A percentile compares a stretch with the other conserved stretches of the same genome.
Evolutionary conservation across 1,140 invertebrate species (phyloP).

Genomic region (Campoletis sonorensis): DNA sequence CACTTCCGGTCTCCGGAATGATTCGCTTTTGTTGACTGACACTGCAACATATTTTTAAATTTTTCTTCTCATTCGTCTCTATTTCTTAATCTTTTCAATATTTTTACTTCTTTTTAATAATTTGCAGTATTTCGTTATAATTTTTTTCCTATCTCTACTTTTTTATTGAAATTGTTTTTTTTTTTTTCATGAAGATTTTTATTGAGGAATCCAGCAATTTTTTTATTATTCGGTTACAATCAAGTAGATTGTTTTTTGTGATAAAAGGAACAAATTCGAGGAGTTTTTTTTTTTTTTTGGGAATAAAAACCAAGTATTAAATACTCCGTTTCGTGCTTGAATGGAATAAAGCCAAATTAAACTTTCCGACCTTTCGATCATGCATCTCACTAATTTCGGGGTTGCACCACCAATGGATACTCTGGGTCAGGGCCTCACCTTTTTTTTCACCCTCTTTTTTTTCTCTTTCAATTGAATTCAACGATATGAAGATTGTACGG

Average conservation of each 20-base stretch:
- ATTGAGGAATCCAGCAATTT: too few species aligned
- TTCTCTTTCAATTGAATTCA: not conserved
- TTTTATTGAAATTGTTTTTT: too few species aligned
- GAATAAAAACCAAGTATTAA: not conserved
- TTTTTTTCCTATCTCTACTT: too few species aligned
- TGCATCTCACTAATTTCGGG: conserved; percentile 47
- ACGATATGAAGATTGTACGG: not conserved
- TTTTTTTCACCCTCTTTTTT: not conserved
- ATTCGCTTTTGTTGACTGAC: not conserved
- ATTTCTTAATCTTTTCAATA: too few species aligned
- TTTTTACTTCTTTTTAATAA: too few species aligned
- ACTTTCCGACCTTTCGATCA: conserved; percentile 45
- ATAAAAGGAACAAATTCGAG: too few species aligned
- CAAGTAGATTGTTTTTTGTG: too few species aligned
- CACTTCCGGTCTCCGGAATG: not conserved
- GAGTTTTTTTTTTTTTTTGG: not conserved
- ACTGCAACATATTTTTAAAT: not conserved
- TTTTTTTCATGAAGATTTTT: too few species aligned
- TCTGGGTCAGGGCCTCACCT: conserved; percentile 55
- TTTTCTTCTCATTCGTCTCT: not conserved
- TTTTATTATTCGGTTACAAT: too few species aligned
- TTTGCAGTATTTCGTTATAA: too few species aligned
- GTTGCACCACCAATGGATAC: conserved; percentile 52
- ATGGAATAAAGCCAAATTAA: conserved; percentile 51
- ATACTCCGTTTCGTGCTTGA: conserved; percentile 53